These are phyloP conservation scores for Pao palembangensis DNA, from an alignment of 2,113 vertebrate genomes.

Conservation along the genomic window DNA sequence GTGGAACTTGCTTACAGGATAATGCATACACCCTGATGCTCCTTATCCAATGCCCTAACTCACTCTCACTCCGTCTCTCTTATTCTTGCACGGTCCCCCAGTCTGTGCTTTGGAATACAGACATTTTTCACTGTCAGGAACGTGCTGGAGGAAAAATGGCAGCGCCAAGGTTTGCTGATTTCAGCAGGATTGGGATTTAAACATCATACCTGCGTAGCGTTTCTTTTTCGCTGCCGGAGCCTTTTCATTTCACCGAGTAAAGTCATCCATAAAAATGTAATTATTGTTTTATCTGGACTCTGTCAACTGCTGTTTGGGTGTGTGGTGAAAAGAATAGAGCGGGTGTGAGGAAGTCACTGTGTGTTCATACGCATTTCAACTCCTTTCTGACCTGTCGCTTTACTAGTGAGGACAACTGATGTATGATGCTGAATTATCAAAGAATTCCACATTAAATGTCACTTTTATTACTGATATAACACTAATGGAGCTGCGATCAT, in stretches of 20 bases:
- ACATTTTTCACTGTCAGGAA: slow-evolving; percentile 79
- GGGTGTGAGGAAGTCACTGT: slow-evolving; percentile 2
- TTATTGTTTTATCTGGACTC: slow-evolving; percentile 35
- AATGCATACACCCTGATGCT: slow-evolving; percentile 19
- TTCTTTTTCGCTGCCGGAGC: slow-evolving; percentile 50
- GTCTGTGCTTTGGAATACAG: slow-evolving; percentile 51
- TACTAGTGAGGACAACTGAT: not conserved
- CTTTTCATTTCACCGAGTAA: slow-evolving; percentile 46
- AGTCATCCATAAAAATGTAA: slow-evolving; percentile 58
- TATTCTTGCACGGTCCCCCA: slow-evolving; percentile 23
- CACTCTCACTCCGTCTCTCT: not conserved
- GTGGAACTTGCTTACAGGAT: slow-evolving; percentile 19
- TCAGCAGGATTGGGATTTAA: slow-evolving; percentile 70
- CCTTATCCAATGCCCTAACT: slow-evolving; percentile 20
- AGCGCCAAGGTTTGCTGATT: slow-evolving; percentile 71
- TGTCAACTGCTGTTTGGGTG: slow-evolving; percentile 41
- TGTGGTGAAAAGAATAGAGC: slow-evolving; percentile 36
- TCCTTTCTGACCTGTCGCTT: no score
- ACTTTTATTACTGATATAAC: not conserved
- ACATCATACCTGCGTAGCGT: slow-evolving; percentile 61
- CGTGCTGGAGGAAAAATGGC: slow-evolving; percentile 64
- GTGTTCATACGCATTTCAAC: not conserved
- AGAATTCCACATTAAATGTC: not conserved
- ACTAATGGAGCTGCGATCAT: no score
- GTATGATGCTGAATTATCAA: not conserved